Percentiles rank a stretch among this genome's conserved stretches.
phyloP scores from a whole-genome alignment of 2,888 invertebrate species.

The Hermaeophaga mercurialis region DNA sequence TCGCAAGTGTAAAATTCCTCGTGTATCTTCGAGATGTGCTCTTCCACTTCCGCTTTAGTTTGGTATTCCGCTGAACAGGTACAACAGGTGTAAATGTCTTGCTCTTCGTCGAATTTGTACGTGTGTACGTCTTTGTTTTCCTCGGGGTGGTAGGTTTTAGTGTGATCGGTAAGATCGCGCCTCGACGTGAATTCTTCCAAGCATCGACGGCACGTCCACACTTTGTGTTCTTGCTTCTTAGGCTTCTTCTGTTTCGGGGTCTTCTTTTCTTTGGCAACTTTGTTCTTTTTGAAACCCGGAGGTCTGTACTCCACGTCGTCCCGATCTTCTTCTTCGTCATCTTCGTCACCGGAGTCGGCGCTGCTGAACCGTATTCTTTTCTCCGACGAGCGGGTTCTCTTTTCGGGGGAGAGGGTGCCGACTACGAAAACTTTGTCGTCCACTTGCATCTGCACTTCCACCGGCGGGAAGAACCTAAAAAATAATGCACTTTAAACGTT shows the following conservation, averaged over 20 bases:
- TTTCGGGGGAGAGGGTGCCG: not conserved
- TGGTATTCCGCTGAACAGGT: conserved; percentile 48
- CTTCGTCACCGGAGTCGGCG: conserved; percentile 21
- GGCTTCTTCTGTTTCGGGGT: conserved; percentile 21
- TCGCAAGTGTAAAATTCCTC: conserved; percentile 52
- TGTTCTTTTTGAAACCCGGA: conserved; percentile 32
- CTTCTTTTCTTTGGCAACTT: conserved; percentile 27
- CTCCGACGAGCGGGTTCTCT: not conserved
- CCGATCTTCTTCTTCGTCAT: conserved; percentile 30
- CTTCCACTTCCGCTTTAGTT: conserved; percentile 44
- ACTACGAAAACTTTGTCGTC: conserved; percentile 33
- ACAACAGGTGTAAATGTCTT: conserved; percentile 46
- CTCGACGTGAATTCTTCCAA: conserved; percentile 44
- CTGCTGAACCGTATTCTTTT: conserved; percentile 9
- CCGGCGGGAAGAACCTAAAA: conserved; percentile 41
- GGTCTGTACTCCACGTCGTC: conserved; percentile 35
- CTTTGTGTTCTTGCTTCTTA: conserved; percentile 41
- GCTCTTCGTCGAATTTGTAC: conserved; percentile 47
- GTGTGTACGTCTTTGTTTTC: conserved; percentile 40
- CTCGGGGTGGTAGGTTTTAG: conserved; percentile 45
- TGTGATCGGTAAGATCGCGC: conserved; percentile 45
- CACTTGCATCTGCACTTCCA: conserved; percentile 41
- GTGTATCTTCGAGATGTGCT: conserved; percentile 45
- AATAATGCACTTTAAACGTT: not conserved
- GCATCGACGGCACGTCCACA: conserved; percentile 49